phyloP scores from a whole-genome alignment of 1,140 invertebrate species.

The Rhagoletis pomonella region DNA sequence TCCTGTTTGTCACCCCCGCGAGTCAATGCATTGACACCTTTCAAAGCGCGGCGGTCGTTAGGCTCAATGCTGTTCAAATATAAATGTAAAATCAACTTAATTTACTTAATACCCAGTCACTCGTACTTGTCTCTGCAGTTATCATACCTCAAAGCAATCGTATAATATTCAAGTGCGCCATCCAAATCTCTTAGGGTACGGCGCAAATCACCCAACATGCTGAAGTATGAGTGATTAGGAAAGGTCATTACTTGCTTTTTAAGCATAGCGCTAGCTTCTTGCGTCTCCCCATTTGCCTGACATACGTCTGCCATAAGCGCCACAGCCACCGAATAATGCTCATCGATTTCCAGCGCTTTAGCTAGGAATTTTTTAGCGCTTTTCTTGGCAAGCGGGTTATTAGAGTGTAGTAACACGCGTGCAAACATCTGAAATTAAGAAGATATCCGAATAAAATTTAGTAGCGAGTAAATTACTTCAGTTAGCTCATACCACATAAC shows the following conservation, averaged over 20 bases:
- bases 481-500: conserved; percentile 61
- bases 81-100: not conserved
- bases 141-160: conserved; percentile 64
- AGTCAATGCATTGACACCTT: conserved; percentile 64
- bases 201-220: conserved; percentile 66
- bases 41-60: conserved; percentile 61
- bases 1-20: conserved; percentile 56
- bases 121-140: not conserved
- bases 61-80: conserved; percentile 63
- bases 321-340: conserved; percentile 66
- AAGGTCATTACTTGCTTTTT: conserved; percentile 62
- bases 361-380: conserved; percentile 65
- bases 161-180: conserved; percentile 67
- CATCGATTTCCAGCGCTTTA: conserved; percentile 67
- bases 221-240: conserved; percentile 65
- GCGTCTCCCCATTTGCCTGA: conserved; percentile 61
- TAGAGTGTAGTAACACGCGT: conserved; percentile 60
- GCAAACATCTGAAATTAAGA: conserved; percentile 63
- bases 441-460: not conserved
- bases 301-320: conserved; percentile 64
- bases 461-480: not conserved
- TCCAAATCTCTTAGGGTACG: conserved; percentile 62
- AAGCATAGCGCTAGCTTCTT: conserved; percentile 64
- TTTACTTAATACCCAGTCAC: no score
- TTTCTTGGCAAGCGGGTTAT: conserved; percentile 58